Evolutionary conservation across 2,113 vertebrate genomes (phyloP).

Genomic region (Brachyistius frenatus): DNA sequence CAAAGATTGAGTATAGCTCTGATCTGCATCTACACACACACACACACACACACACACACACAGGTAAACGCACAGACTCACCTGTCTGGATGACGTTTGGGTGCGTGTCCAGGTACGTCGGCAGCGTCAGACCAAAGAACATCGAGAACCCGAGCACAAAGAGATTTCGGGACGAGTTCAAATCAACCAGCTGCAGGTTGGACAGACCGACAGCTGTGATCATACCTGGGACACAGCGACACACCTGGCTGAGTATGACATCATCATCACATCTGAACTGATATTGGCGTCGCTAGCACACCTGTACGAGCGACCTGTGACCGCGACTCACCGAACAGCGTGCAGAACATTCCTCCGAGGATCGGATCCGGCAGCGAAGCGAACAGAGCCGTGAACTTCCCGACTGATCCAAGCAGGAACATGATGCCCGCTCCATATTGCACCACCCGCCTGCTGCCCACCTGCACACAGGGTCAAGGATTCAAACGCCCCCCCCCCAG

Average conservation of each 20-base stretch:
- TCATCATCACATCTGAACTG: neutral
- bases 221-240: constrained; percentile 86
- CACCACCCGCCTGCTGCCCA: constrained; percentile 95
- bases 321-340: constrained; percentile 90
- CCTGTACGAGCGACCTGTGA: neutral
- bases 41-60: constrained; percentile 50
- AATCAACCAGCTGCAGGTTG: constrained; percentile 95
- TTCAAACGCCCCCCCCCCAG: neutral
- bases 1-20: neutral
- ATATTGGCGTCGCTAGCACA: too few species aligned
- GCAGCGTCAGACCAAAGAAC: constrained; percentile 94
- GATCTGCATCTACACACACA: too few species aligned
- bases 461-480: constrained; percentile 78
- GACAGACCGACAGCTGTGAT: constrained; percentile 97
- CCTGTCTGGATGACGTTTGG: constrained; percentile 91
- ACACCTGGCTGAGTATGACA: neutral
- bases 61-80: constrained; percentile 68
- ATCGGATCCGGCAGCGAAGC: constrained; percentile 95
- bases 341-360: constrained; percentile 98
- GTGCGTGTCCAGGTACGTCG: constrained; percentile 90
- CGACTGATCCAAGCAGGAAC: constrained; percentile 91
- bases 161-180: constrained; percentile 97
- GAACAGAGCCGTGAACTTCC: constrained; percentile 96
- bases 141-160: constrained; percentile 97
- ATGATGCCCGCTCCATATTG: constrained; percentile 96